Percentiles rank a stretch among this genome's conserved stretches.
Conservation (phyloP, 2,888 invertebrate species). For the Dasysyrphus albostriatus region DNA sequence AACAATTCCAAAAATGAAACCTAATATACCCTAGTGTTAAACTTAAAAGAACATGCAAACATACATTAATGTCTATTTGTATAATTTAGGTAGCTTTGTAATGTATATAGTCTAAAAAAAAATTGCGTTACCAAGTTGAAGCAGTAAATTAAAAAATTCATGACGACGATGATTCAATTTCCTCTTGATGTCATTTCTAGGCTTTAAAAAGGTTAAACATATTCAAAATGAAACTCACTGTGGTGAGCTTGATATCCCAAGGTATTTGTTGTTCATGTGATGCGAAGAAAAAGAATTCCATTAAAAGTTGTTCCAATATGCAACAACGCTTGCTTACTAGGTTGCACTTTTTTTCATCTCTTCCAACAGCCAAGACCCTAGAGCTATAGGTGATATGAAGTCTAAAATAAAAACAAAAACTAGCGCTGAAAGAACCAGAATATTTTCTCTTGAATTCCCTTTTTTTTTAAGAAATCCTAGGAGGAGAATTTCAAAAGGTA, state of each 20-base stretch:
- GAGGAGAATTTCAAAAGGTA: conserved; percentile 9
- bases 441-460: conserved; percentile 21
- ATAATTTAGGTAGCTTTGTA: too few species aligned
- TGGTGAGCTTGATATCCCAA: conserved; percentile 43
- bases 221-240: conserved; percentile 43
- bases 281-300: neutral
- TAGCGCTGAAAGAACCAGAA: neutral
- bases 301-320: conserved; percentile 12
- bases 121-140: too few species aligned
- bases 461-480: neutral
- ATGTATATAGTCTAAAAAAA: too few species aligned
- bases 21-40: too few species aligned
- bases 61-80: too few species aligned
- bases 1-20: too few species aligned
- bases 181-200: neutral
- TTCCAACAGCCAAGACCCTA: neutral
- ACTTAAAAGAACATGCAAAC: too few species aligned
- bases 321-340: neutral
- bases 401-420: conserved; percentile 26
- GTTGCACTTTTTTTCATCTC: neutral
- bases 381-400: conserved; percentile 23
- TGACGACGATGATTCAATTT: neutral
- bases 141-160: too few species aligned
- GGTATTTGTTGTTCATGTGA: neutral
- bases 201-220: conserved; percentile 27